These are phyloP conservation scores for Platycheirus albimanus DNA, from an alignment of 2,888 invertebrate species.

Conservation along the genomic window DNA sequence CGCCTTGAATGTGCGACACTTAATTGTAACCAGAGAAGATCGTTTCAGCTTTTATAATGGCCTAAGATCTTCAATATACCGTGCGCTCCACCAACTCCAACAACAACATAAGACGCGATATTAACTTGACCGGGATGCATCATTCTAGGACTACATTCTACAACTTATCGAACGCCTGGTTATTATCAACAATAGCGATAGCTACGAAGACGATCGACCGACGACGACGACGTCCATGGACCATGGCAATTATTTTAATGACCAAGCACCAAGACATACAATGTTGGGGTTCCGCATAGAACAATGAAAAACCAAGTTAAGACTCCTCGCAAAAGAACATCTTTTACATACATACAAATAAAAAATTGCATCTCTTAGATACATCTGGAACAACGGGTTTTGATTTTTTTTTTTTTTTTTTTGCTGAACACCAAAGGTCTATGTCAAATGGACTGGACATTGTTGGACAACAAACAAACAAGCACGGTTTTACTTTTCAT, in stretches of 20 bases:
- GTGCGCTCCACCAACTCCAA: too few relatives aligned
- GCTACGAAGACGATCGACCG: not conserved
- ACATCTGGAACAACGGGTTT: conserved; percentile 59
- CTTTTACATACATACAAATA: conserved; percentile 4
- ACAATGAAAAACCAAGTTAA: conserved; percentile 51
- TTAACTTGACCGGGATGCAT: conserved; percentile 39
- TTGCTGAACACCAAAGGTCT: conserved; percentile 53
- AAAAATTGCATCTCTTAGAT: conserved; percentile 17
- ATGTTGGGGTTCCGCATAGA: conserved; percentile 14
- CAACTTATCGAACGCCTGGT: conserved; percentile 33
- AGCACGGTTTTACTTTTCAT: conserved; percentile 64
- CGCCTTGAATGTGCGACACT: conserved; percentile 45
- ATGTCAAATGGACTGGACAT: conserved; percentile 52
- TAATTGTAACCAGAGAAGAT: conserved; percentile 45
- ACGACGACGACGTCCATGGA: conserved; percentile 16
- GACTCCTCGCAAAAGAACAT: conserved; percentile 16
- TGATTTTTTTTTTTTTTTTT: conserved; percentile 3
- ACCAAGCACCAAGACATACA: conserved; percentile 32
- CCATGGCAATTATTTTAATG: conserved; percentile 66
- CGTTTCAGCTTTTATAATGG: conserved; percentile 20
- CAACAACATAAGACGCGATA: conserved; percentile 14
- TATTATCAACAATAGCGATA: conserved; percentile 6
- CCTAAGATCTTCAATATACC: conserved; percentile 11
- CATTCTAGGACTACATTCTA: conserved; percentile 38
- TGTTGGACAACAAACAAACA: conserved; percentile 27